Base-by-base conservation (phyloP, 2,113 vertebrate genomes). In the Myrmecobius fasciatus region DNA sequence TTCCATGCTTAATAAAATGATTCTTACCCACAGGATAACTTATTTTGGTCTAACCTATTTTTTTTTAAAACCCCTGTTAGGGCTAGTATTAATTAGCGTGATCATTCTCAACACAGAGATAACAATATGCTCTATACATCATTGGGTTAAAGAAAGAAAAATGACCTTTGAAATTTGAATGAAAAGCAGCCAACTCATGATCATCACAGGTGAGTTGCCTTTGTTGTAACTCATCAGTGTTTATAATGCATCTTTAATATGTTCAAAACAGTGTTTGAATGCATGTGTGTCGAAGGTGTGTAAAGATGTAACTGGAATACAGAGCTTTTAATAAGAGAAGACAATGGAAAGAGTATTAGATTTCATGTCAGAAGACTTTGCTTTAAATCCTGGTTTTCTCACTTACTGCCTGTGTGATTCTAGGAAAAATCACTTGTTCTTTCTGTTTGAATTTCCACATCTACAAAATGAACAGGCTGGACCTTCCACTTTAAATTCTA, bases 31-130 rank as follows among this genome's bases (percentile, higher is more conserved):
- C 2, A 52, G 24, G 96, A 91, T 54, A 43, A 91, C 67, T 91
- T 96, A 53, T 91, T 94, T 95, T 94, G 89, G 90, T 12, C 1
- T 2, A 95, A 17, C 28, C 47, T 91, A 95, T 90, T 91, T 93
- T 89, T 17, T 75, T 90, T 89, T 91, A 25, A 31, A 48, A 90
- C 56, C 31, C 52, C 96, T 90, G 52, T 89, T 14, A 0, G 28
- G 52, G 22, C 28, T 47, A 95, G 31, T 51, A 56, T 11, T 51
- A 89, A 94, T 52, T 94, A 36, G 53, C 52, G 14, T 54, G 14
- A 46, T 8, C 46, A 36, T 88, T 90, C 93, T 89, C 75, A 94
- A n/a, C 31, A 14, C 52, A 91, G 31, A 52, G 11, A 94, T 12
- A 67, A 88, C 11, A 25, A 1, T n/a, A 52, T 46, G 2, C 25